Evolutionary conservation across 2,113 vertebrate genomes (phyloP).

Genomic region (Turdus rufiventris): DNA sequence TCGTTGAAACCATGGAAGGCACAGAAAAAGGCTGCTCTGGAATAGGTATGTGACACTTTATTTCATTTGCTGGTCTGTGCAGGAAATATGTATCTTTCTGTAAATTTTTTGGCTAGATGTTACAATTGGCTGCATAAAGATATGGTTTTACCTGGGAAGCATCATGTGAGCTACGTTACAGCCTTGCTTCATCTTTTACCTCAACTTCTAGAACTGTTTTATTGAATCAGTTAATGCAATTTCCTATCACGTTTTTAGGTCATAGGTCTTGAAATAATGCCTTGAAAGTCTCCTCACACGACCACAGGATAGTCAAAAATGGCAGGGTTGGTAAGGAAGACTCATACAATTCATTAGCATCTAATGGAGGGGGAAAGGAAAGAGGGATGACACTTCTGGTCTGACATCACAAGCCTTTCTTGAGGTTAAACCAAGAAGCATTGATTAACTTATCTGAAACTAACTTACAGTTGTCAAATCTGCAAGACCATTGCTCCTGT

Average conservation of each 20-base stretch:
- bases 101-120: neutral
- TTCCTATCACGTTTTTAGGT: neutral
- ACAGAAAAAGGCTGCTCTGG: neutral
- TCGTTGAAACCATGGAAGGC: neutral
- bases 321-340: neutral
- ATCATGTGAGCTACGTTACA: rapidly evolving
- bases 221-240: neutral
- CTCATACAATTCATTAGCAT: neutral
- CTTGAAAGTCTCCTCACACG: neutral
- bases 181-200: neutral
- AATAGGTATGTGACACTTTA: neutral
- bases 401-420: neutral
- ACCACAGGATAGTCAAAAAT: neutral
- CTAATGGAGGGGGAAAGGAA: neutral
- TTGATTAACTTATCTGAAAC: neutral
- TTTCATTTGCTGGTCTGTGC: neutral
- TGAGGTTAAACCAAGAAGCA: neutral
- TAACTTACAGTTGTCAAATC: neutral
- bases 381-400: neutral
- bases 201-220: neutral
- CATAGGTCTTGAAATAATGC: neutral
- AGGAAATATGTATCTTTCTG: neutral
- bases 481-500: neutral
- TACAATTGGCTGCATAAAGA: neutral
- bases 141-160: neutral